Percentiles rank a stretch among this genome's conserved stretches.
These are phyloP conservation scores for Rhinogobius similis DNA, from an alignment of 2,113 vertebrate species.

Conservation along the genomic window DNA sequence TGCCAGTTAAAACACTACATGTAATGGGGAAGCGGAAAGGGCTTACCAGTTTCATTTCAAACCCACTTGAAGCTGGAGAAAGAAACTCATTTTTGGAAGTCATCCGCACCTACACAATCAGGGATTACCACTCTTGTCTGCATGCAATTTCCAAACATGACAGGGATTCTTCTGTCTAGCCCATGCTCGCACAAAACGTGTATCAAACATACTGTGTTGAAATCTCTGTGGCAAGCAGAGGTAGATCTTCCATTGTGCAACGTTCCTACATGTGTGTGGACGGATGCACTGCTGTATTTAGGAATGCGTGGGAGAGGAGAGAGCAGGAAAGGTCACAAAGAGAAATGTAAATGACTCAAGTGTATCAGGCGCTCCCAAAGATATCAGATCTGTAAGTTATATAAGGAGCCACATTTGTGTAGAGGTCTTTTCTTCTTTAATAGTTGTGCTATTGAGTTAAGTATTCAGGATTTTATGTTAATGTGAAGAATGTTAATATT, in stretches of 20 bases:
- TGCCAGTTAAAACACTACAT: slow-evolving; percentile 25
- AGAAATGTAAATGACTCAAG: slow-evolving; percentile 66
- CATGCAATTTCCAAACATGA: slow-evolving; percentile 38
- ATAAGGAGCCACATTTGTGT: slow-evolving; percentile 44
- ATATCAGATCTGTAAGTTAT: slow-evolving; percentile 61
- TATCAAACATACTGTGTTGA: slow-evolving; percentile 17
- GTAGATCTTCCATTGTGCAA: slow-evolving; percentile 28
- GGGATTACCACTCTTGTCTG: slow-evolving; percentile 55
- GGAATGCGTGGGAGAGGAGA: slow-evolving; percentile 56
- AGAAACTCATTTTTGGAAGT: not conserved
- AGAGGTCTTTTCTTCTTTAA: slow-evolving; percentile 3
- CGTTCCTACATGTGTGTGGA: slow-evolving; percentile 51
- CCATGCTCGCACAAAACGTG: slow-evolving; percentile 35
- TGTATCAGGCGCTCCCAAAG: slow-evolving; percentile 68
- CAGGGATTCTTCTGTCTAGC: slow-evolving; percentile 35
- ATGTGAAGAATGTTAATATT: not conserved
- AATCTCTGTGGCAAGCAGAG: not conserved
- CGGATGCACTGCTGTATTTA: slow-evolving; percentile 64
- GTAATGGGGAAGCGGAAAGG: slow-evolving; percentile 35
- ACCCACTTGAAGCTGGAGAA: slow-evolving; percentile 38
- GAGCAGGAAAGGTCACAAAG: slow-evolving; percentile 63
- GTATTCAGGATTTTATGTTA: not conserved
- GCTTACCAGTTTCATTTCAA: slow-evolving; percentile 54
- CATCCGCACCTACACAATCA: slow-evolving; percentile 52
- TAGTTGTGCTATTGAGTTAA: slow-evolving; percentile 5